Conservation (phyloP, 2,888 invertebrate species). For the Athetis lepigone region DNA sequence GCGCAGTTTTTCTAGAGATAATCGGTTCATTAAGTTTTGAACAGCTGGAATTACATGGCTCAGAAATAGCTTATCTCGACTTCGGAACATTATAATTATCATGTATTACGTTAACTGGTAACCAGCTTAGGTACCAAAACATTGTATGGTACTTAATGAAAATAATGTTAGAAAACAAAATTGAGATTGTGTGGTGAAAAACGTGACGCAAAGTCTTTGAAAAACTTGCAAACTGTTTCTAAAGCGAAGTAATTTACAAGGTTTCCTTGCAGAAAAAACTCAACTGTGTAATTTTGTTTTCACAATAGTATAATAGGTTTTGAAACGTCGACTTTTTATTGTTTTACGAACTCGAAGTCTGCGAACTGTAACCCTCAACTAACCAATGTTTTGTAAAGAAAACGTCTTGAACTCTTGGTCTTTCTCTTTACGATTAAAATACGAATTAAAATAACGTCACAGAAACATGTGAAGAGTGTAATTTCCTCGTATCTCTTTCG, state of each 20-base stretch:
- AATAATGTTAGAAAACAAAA: conserved; percentile 32
- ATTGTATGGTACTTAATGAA: conserved; percentile 22
- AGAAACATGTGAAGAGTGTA: conserved; percentile 38
- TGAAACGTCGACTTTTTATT: conserved; percentile 33
- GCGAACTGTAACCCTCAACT: conserved; percentile 13
- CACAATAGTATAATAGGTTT: conserved; percentile 39
- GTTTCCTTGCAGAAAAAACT: conserved; percentile 37
- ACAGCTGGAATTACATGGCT: conserved; percentile 36
- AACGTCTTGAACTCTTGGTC: not conserved
- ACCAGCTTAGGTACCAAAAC: conserved; percentile 4
- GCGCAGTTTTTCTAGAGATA: conserved; percentile 65
- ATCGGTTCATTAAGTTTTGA: conserved; percentile 56
- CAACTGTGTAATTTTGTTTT: conserved; percentile 40
- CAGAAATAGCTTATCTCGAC: conserved; percentile 19
- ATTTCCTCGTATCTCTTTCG: conserved; percentile 60
- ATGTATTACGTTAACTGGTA: conserved; percentile 25
- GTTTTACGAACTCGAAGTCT: conserved; percentile 23
- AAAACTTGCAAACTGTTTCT: conserved; percentile 47
- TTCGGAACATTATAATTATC: conserved; percentile 3
- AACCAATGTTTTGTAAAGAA: conserved; percentile 5
- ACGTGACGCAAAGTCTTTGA: conserved; percentile 30
- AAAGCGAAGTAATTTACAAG: conserved; percentile 48
- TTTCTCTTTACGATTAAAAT: conserved; percentile 45
- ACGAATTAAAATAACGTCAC: conserved; percentile 21
- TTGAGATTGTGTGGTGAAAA: conserved; percentile 32